Conservation (phyloP, 2,888 invertebrate genomes). For the Rapana venosa region DNA sequence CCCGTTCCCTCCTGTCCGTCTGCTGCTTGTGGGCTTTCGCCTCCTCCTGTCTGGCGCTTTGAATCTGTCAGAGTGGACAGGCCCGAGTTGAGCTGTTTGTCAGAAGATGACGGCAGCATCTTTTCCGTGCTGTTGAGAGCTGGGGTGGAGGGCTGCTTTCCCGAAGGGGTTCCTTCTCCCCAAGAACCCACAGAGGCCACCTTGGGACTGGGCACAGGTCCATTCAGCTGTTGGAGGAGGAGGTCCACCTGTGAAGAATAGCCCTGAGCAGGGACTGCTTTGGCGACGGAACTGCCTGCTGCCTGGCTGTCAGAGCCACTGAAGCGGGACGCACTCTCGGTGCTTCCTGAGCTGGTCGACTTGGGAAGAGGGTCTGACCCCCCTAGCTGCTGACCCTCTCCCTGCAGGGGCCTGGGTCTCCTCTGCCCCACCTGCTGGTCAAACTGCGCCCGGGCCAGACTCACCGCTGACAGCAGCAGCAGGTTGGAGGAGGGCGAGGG, state of each 20-base stretch:
- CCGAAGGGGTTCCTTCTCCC: too few species aligned
- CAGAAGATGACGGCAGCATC: not conserved
- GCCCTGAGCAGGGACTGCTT: not conserved
- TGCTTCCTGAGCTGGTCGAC: too few species aligned
- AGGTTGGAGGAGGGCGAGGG: slow-evolving; percentile 32
- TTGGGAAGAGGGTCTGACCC: not conserved
- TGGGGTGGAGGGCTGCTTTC: too few species aligned
- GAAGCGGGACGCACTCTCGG: not conserved
- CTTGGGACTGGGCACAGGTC: not conserved
- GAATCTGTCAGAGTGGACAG: not conserved
- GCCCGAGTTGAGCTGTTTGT: not conserved
- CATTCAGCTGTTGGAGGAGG: not conserved
- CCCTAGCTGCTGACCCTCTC: not conserved
- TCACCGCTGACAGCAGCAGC: slow-evolving; percentile 32
- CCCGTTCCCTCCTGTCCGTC: too few species aligned
- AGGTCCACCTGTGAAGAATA: not conserved
- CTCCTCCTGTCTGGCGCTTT: not conserved
- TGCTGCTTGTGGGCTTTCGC: not conserved
- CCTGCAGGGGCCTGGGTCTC: not conserved
- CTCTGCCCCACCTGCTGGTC: not conserved
- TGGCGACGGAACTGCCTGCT: not conserved
- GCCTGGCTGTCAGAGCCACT: not conserved
- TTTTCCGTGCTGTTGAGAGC: not conserved
- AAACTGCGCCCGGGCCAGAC: slow-evolving; percentile 30
- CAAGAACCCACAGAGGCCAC: not conserved